Evolutionary conservation across 2,113 vertebrate genomes (phyloP).

Genomic region (Polyodon spathula): DNA sequence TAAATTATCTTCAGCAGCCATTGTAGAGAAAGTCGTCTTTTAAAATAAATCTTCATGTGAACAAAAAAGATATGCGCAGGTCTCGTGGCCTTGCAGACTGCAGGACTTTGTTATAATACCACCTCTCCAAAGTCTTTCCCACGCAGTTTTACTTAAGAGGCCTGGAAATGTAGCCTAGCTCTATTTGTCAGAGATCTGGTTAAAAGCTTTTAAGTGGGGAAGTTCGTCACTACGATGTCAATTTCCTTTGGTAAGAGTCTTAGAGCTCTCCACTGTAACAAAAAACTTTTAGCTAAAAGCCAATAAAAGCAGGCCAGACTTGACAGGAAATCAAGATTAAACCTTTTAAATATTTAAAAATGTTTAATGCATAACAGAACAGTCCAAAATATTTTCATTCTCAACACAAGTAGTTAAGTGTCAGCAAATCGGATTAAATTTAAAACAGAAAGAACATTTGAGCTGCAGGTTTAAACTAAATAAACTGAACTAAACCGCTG

Average conservation of each 20-base stretch:
- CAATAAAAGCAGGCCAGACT: slow-evolving; percentile 37
- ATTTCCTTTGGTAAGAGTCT: slow-evolving; percentile 91
- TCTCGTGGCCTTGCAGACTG: slow-evolving; percentile 20
- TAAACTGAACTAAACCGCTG: too few species aligned
- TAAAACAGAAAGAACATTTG: too few species aligned
- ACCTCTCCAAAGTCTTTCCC: slow-evolving; percentile 57
- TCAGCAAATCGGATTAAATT: too few species aligned
- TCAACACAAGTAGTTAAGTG: too few species aligned
- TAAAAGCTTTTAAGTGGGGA: slow-evolving; percentile 99
- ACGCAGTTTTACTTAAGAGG: slow-evolving; percentile 78
- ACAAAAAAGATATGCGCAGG: slow-evolving; percentile 25
- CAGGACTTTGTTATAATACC: slow-evolving; percentile 20
- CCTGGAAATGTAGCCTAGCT: slow-evolving; percentile 96
- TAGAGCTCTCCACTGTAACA: slow-evolving; percentile 77
- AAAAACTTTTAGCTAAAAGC: slow-evolving; percentile 99
- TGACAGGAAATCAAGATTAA: too few species aligned
- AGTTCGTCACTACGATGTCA: slow-evolving; percentile 97
- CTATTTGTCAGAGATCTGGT: slow-evolving; percentile 94
- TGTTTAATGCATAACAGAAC: slow-evolving; percentile 45
- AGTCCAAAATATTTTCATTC: too few species aligned
- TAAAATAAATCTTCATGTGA: slow-evolving; percentile 16
- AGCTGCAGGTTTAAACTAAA: too few species aligned
- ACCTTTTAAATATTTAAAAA: slow-evolving; percentile 63
- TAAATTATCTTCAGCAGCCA: slow-evolving; percentile 82
- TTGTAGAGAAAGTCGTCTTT: slow-evolving; percentile 34